Conservation (phyloP, 2,113 vertebrate species). For the Vireo altiloquus region DNA sequence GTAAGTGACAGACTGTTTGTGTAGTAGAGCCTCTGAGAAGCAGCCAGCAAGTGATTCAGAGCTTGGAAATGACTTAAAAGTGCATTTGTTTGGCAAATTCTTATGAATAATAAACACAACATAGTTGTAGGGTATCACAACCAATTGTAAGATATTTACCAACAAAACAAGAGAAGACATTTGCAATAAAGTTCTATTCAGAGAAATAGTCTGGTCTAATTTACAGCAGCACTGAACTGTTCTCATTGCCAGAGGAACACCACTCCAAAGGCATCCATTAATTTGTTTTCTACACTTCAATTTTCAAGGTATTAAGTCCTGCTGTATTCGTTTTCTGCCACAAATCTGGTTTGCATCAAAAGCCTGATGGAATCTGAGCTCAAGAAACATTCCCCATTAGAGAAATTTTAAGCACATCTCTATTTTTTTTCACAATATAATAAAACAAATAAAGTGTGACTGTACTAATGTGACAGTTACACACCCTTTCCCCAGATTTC, state of each 20-base stretch:
- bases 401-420: not conserved
- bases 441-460: not conserved
- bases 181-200: not conserved
- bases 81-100: not conserved
- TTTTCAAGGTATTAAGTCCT: not conserved
- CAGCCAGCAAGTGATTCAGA: not conserved
- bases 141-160: not conserved
- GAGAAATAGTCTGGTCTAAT: not conserved
- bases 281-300: not conserved
- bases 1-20: not conserved
- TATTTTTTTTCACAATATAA: not conserved
- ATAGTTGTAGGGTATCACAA: not conserved
- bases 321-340: not conserved
- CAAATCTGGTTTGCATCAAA: not conserved
- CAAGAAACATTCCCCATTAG: not conserved
- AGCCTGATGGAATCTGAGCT: not conserved
- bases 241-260: not conserved
- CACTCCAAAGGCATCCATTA: not conserved
- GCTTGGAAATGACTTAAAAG: not conserved
- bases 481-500: not conserved
- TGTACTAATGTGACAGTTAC: fast-evolving
- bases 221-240: not conserved
- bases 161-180: not conserved
- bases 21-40: not conserved
- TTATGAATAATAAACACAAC: not conserved